Base-by-base conservation (phyloP, 2,888 invertebrate species). In the Caenorhabditis macrosperma region DNA sequence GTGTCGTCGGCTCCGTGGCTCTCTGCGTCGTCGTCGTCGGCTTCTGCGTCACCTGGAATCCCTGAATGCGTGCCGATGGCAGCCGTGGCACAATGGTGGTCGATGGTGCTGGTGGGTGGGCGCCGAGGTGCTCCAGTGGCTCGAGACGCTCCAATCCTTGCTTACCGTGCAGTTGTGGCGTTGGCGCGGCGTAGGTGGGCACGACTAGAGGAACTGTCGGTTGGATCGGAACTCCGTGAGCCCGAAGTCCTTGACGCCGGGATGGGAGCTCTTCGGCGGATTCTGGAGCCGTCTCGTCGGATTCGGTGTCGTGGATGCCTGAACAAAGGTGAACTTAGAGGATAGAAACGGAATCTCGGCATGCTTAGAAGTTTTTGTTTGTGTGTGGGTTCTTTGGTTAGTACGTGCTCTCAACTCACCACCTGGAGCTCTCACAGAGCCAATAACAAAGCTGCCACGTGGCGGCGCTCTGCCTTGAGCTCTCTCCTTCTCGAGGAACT, bases 191-290 rank as follows among this genome's bases (percentile, higher is more conserved):
- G 63, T 76, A 76, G 60, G 64, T 69, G 26, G 78, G 78, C 3
- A 80, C 69, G 2, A 76, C 74, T 15, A 80, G 66, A 71, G 79
- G 79, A n/a, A 69, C 79, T 2, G 69, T 75, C 35, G 79, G 69
- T 48, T 79, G 74, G 26, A 79, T 74, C 7, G 79, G 79, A 9
- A 79, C 75, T 26, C 79, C 79, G 28, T 74, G 74, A 10, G 68
- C 66, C 7, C 61, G 61, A 28, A 38, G 38, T 6, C 57, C 57
- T 12, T 57, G 57, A 24, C 63, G 57, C 6, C 64, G 67, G 22
- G 64, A 54, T 10, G 20, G 38, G 15, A 30, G 50, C 10, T 68
- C 68, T n/a, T 74, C 60, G 22, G 41, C n/a, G 24, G 41, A 9
- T 48, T 72, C 61, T 2, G 59, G n/a, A 17, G 57, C 74, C n/a